Percentiles rank a stretch among this genome's conserved stretches.
Evolutionary conservation across 1,140 invertebrate species (phyloP).

Genomic region (Diprion similis): DNA sequence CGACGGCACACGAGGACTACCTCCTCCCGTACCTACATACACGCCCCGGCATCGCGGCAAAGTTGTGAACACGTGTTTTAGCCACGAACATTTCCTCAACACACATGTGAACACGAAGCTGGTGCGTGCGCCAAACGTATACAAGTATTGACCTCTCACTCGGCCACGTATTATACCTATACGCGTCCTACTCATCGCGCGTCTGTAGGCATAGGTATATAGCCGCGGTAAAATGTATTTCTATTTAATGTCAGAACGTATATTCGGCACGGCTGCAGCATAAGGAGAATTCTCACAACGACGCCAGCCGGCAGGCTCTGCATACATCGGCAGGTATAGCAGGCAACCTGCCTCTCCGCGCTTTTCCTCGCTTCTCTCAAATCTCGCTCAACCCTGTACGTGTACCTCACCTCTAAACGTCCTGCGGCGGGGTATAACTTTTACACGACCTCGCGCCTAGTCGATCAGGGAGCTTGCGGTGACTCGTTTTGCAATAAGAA

Average conservation of each 20-base stretch:
- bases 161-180: neutral
- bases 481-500: conserved; percentile 17
- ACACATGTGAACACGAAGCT: conserved; percentile 42
- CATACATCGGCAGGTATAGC: neutral
- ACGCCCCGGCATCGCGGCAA: conserved; percentile 32
- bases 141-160: conserved; percentile 29
- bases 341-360: neutral
- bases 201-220: neutral
- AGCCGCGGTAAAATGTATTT: too few relatives aligned
- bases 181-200: neutral
- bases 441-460: neutral
- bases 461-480: conserved; percentile 6
- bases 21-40: conserved; percentile 24
- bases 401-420: neutral
- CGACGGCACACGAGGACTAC: conserved; percentile 26
- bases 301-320: neutral
- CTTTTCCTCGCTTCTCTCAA: conserved; percentile 11
- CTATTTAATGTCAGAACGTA: neutral
- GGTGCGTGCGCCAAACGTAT: conserved; percentile 46
- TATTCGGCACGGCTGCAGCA: neutral
- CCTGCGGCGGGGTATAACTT: neutral
- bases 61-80: conserved; percentile 40
- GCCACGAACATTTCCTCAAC: conserved; percentile 42
- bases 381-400: neutral
- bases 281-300: conserved; percentile 6